These are phyloP conservation scores for Drosophila quinaria DNA, from an alignment of 2,888 invertebrate species.

Conservation along the genomic window DNA sequence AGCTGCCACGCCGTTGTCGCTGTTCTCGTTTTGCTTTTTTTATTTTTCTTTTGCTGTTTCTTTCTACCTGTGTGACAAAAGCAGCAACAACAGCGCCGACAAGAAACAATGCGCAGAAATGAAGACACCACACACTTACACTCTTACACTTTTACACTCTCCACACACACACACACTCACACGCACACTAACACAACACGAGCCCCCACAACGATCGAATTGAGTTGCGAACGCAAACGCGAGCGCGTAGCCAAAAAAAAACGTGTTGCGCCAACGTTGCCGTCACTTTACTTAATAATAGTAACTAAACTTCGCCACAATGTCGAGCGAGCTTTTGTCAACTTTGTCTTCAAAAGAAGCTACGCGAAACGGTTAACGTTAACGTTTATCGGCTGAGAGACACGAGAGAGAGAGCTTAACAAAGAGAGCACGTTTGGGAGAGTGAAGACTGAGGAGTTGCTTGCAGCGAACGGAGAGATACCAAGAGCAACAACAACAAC, in stretches of 20 bases:
- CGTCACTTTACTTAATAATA: conserved; percentile 82
- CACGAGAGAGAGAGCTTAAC: conserved; percentile 1
- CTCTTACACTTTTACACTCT: no score
- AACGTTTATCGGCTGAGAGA: conserved; percentile 23
- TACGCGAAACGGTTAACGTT: conserved; percentile 48
- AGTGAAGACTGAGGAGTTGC: conserved; percentile 17
- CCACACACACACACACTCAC: conserved; percentile 5
- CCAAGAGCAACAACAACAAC: conserved; percentile 2
- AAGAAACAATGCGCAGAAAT: conserved; percentile 38
- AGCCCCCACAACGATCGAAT: conserved; percentile 54
- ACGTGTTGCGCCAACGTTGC: conserved; percentile 66
- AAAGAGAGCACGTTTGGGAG: conserved; percentile 4
- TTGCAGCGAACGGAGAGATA: conserved; percentile 7
- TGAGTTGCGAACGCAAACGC: conserved; percentile 46
- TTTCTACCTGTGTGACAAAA: conserved; percentile 44
- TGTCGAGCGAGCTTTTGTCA: conserved; percentile 46
- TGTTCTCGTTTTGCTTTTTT: conserved; percentile 45
- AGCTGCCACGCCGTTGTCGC: conserved; percentile 44
- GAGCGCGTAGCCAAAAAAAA: conserved; percentile 54
- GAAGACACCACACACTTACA: conserved; percentile 48
- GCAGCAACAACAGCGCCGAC: conserved; percentile 32
- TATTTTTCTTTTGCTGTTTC: conserved; percentile 34
- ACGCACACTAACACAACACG: conserved; percentile 31
- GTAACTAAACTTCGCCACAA: conserved; percentile 70
- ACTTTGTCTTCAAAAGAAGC: conserved; percentile 24